phyloP scores from a whole-genome alignment of 1,140 invertebrate species.

The Polypedilum vanderplanki region DNA sequence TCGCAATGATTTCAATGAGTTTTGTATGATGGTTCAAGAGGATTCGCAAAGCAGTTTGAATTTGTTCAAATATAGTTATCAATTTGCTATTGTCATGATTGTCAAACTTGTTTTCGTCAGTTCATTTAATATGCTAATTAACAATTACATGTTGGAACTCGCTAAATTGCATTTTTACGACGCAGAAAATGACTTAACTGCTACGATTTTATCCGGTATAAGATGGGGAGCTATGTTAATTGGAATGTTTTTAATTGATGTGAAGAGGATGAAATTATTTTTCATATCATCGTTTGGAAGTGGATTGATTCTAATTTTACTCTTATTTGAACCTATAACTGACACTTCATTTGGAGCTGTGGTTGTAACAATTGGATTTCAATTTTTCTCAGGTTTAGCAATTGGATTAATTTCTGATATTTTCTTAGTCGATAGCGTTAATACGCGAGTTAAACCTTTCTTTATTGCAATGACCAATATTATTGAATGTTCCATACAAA shows the following conservation, averaged over 20 bases:
- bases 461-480: neutral
- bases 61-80: neutral
- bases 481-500: neutral
- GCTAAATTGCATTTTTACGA: neutral
- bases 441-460: neutral
- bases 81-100: neutral
- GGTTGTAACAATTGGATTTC: neutral
- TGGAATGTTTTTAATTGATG: neutral
- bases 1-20: neutral
- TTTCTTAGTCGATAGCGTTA: neutral
- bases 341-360: neutral
- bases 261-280: neutral
- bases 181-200: neutral
- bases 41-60: neutral
- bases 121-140: slow-evolving; percentile 1
- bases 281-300: neutral
- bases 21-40: neutral
- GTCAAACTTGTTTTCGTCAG: neutral
- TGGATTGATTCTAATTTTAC: neutral
- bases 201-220: neutral
- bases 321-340: neutral
- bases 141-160: neutral
- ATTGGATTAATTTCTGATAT: neutral
- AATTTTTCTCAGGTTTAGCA: neutral
- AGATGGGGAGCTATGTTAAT: neutral